Evolutionary conservation across 1,140 invertebrate genomes (phyloP).

Genomic region (Zaprionus vittiger): DNA sequence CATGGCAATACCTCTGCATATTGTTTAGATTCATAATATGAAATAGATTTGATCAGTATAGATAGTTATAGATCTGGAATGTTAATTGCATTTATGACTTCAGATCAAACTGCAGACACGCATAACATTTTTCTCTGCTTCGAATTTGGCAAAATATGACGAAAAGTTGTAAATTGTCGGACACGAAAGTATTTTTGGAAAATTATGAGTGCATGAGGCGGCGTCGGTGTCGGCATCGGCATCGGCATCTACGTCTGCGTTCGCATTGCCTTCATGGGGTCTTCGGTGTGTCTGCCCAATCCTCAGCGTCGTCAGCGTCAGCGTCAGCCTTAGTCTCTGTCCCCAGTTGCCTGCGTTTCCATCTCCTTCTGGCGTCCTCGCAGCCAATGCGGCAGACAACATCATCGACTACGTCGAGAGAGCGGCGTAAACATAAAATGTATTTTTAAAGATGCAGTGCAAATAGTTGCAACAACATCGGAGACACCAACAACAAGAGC

Average conservation of each 20-base stretch:
- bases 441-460: slow-evolving; percentile 77
- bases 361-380: slow-evolving; percentile 40
- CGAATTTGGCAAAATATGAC: slow-evolving; percentile 49
- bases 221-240: slow-evolving; percentile 5
- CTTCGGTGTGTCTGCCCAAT: slow-evolving; percentile 6
- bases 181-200: slow-evolving; percentile 70
- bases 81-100: neutral
- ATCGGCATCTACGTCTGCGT: slow-evolving; percentile 11
- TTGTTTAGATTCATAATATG: too few relatives aligned
- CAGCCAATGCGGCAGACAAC: slow-evolving; percentile 41
- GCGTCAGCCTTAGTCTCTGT: slow-evolving; percentile 16
- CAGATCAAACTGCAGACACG: neutral
- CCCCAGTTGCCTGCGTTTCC: slow-evolving; percentile 44
- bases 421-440: slow-evolving; percentile 81
- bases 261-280: neutral
- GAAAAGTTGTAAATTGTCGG: slow-evolving; percentile 73
- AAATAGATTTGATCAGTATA: neutral
- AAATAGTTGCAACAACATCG: slow-evolving; percentile 66
- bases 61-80: neutral
- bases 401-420: slow-evolving; percentile 33
- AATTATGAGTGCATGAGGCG: slow-evolving; percentile 73
- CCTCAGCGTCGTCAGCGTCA: slow-evolving; percentile 1
- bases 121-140: slow-evolving; percentile 21
- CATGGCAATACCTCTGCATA: too few relatives aligned
- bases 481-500: slow-evolving; percentile 22